phyloP scores from a whole-genome alignment of 2,797 vertebrate species.

The Poecile montanus region DNA sequence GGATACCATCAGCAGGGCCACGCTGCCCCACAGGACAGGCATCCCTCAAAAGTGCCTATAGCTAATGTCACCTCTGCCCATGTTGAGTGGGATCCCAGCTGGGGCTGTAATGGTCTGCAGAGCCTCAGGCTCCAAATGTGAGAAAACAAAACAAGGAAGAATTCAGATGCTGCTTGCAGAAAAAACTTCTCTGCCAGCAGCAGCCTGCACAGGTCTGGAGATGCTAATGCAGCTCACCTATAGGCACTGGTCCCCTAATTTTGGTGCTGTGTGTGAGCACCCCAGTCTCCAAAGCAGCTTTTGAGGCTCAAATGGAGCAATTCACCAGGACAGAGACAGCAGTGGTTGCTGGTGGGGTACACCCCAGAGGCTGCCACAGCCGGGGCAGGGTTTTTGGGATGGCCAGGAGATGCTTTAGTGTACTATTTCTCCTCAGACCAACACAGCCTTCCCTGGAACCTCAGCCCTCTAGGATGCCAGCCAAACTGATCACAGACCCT shows the following conservation, averaged over 20 bases:
- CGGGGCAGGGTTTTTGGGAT: neutral
- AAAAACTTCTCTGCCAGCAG: neutral
- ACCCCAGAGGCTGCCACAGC: neutral
- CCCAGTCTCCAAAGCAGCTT: neutral
- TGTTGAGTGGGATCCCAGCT: rapidly evolving
- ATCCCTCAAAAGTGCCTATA: rapidly evolving
- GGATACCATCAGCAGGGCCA: rapidly evolving
- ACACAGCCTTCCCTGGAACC: neutral
- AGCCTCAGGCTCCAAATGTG: neutral
- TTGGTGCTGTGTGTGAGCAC: neutral
- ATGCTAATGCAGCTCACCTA: neutral
- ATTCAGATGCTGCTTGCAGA: neutral
- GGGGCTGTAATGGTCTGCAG: neutral
- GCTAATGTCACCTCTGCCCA: neutral
- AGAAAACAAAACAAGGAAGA: neutral
- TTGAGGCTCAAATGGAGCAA: neutral
- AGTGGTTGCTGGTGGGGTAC: neutral
- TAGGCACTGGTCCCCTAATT: neutral
- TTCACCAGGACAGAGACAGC: neutral
- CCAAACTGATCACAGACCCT: neutral
- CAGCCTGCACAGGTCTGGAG: neutral
- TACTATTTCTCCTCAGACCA: neutral
- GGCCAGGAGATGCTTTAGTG: neutral
- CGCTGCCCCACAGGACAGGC: neutral
- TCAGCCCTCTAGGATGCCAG: neutral